Conservation (phyloP, 1,140 invertebrate genomes). For the Zaprionus africanus region DNA sequence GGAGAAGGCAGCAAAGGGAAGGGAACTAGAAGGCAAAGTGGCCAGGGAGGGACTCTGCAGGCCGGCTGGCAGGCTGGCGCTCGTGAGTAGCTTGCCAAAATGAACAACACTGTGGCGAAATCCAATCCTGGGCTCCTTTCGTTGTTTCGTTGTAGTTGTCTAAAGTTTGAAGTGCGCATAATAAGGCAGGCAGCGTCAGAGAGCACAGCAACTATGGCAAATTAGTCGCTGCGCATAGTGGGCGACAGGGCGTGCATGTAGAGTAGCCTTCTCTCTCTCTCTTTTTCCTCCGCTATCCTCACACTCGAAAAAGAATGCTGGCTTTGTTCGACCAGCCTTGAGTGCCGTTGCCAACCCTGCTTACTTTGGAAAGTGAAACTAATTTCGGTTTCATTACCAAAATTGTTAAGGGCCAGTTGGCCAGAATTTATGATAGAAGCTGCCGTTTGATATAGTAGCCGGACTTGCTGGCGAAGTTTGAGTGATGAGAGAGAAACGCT, state of each 20-base stretch:
- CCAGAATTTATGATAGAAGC: neutral
- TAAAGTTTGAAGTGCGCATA: conserved; percentile 83
- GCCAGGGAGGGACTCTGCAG: conserved; percentile 22
- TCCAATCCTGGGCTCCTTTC: conserved; percentile 18
- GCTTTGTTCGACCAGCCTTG: neutral
- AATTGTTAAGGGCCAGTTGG: conserved; percentile 25
- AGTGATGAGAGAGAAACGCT: neutral
- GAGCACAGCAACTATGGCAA: conserved; percentile 50
- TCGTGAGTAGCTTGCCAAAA: conserved; percentile 68
- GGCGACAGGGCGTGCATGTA: conserved; percentile 35
- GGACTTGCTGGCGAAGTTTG: neutral
- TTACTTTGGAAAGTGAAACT: conserved; percentile 71
- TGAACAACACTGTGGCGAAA: conserved; percentile 70
- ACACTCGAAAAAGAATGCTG: neutral
- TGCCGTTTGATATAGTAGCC: too few relatives aligned
- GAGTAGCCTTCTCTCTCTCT: neutral
- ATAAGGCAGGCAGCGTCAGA: conserved; percentile 62
- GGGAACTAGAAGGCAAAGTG: neutral
- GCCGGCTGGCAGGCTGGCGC: conserved; percentile 7
- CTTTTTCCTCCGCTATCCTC: neutral
- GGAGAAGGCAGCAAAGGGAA: conserved; percentile 9
- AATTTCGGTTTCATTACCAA: conserved; percentile 61
- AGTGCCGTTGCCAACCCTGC: conserved; percentile 33
- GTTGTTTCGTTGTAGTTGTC: conserved; percentile 54
- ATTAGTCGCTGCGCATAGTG: conserved; percentile 55